A percentile compares a stretch with the other conserved stretches of the same genome.
Conservation (phyloP, 2,113 vertebrate genomes). For the Melospiza melodia region DNA sequence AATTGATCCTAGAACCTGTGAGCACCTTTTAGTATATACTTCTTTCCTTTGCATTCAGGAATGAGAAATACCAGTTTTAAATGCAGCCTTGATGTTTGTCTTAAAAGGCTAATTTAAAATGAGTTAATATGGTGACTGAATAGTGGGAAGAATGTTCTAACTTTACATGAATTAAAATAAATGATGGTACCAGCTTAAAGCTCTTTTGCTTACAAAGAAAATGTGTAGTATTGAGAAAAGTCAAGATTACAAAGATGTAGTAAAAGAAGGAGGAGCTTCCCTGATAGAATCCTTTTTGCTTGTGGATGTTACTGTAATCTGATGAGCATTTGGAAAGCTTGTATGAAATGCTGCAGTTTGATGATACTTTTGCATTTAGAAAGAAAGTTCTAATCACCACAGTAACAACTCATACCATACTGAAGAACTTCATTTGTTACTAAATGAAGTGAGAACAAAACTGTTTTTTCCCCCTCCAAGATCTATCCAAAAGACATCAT, state of each 20-base stretch:
- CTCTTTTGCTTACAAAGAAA: not conserved
- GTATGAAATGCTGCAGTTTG: not conserved
- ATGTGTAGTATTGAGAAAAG: not conserved
- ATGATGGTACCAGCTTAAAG: not conserved
- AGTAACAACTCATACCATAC: not conserved
- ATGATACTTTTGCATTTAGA: not conserved
- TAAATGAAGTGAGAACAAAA: not conserved
- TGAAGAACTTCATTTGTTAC: not conserved
- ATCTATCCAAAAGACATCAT: conserved; percentile 82
- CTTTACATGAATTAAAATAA: not conserved
- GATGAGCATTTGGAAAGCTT: not conserved
- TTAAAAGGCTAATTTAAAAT: not conserved
- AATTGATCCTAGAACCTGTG: not conserved
- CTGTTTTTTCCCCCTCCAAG: conserved; percentile 56
- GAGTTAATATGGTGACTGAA: not conserved
- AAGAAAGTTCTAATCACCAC: not conserved
- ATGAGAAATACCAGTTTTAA: not conserved
- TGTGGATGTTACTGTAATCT: not conserved
- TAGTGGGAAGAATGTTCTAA: not conserved
- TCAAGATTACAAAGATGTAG: not conserved
- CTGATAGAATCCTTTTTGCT: not conserved
- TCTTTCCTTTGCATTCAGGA: not conserved
- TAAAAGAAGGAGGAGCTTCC: not conserved
- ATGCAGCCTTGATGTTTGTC: not conserved
- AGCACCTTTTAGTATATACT: not conserved